Evolutionary conservation across 2,797 vertebrate species (phyloP).

Genomic region (Rachycentron canadum): DNA sequence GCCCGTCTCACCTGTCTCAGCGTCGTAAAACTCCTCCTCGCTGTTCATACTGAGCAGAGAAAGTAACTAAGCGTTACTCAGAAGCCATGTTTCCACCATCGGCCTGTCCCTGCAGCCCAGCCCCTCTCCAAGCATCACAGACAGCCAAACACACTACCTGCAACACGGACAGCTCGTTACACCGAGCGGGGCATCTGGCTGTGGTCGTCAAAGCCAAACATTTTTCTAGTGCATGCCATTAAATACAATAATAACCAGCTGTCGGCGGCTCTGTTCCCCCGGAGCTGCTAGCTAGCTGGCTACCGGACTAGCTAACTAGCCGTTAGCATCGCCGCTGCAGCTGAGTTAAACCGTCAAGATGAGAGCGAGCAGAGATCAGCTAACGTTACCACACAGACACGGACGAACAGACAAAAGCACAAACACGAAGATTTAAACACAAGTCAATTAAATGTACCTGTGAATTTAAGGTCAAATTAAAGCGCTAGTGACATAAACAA

Average conservation of each 20-base stretch:
- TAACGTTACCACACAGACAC: conserved; percentile 4
- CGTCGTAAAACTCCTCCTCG: conserved; percentile 98
- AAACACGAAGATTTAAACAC: background rate
- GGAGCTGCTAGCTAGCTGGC: conserved; percentile 52
- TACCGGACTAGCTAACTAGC: conserved; percentile 51
- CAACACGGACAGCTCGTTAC: conserved; percentile 56
- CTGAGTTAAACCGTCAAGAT: conserved; percentile 16
- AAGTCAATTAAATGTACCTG: conserved; percentile 61
- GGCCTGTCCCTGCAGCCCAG: conserved; percentile 62
- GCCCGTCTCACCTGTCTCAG: conserved; percentile 90
- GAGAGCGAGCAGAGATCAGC: conserved; percentile 2
- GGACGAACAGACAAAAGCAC: background rate
- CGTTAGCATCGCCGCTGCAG: conserved; percentile 57
- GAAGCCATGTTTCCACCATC: conserved; percentile 76
- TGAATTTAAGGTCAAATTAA: conserved; percentile 40
- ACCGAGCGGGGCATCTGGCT: background rate
- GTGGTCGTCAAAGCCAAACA: background rate
- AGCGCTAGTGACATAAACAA: conserved; percentile 66
- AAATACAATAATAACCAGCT: background rate
- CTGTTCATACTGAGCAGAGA: conserved; percentile 90
- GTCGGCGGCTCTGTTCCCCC: background rate
- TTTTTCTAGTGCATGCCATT: background rate
- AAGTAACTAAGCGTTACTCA: conserved; percentile 70
- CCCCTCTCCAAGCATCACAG: conserved; percentile 67
- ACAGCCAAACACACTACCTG: conserved; percentile 59